Percentiles rank a stretch among this genome's conserved stretches.
Evolutionary conservation across 2,113 vertebrate genomes (phyloP).

Genomic region (Dipodomys ordii): DNA sequence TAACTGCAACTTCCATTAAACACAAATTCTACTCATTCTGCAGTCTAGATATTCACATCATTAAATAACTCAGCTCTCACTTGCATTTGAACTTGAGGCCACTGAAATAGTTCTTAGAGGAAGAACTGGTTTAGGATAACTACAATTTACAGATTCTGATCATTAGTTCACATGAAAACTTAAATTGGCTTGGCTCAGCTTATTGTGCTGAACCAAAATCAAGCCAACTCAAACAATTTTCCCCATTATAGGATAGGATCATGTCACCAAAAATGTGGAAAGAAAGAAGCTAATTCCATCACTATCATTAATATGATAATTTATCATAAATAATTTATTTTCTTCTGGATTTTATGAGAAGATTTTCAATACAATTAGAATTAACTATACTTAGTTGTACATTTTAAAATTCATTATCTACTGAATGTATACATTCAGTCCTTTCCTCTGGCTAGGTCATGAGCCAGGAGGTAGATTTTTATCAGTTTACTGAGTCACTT

Average conservation of each 20-base stretch:
- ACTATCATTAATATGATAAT: not conserved
- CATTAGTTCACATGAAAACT: not conserved
- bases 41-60: not conserved
- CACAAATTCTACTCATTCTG: not conserved
- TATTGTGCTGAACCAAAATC: constrained; percentile 20
- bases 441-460: not conserved
- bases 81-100: constrained; percentile 3
- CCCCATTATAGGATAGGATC: not conserved
- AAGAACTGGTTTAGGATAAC: not conserved
- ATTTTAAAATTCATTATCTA: not conserved
- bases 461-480: not conserved
- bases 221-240: not conserved
- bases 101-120: not conserved
- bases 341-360: constrained; percentile 3
- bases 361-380: constrained; percentile 39
- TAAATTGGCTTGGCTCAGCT: not conserved
- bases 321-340: not conserved
- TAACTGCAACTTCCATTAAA: not conserved
- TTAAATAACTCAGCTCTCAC: not conserved
- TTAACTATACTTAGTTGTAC: not conserved
- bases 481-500: constrained; percentile 5
- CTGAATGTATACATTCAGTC: not conserved
- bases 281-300: not conserved
- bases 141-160: not conserved
- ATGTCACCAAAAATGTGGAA: not conserved